These are phyloP conservation scores for Teleiodes luculella DNA, from an alignment of 2,888 invertebrate genomes.

Conservation along the genomic window DNA sequence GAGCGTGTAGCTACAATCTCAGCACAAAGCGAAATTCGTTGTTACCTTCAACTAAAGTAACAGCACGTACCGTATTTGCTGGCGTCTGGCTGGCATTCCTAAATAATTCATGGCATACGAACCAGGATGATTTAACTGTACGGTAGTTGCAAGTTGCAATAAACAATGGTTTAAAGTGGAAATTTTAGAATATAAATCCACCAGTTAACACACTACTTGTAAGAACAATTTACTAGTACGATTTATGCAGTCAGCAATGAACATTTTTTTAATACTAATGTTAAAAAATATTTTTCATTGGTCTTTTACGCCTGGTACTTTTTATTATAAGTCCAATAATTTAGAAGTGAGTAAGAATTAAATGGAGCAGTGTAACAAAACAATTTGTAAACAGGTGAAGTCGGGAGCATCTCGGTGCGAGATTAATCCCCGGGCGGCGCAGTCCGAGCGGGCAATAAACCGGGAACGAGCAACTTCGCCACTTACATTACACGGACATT, in stretches of 20 bases:
- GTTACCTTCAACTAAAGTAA: conserved; percentile 27
- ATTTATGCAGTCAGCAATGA: neutral
- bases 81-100: conserved; percentile 13
- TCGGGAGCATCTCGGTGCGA: conserved; percentile 41
- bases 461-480: conserved; percentile 69
- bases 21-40: conserved; percentile 50
- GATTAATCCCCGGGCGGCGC: conserved; percentile 59
- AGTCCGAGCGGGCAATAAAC: conserved; percentile 61
- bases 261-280: too few relatives aligned
- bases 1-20: conserved; percentile 48
- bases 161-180: conserved; percentile 15
- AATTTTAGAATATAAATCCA: conserved; percentile 3
- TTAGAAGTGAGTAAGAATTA: conserved; percentile 16
- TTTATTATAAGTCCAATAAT: neutral
- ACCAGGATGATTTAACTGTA: conserved; percentile 16
- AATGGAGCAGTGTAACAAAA: conserved; percentile 25
- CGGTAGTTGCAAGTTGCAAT: conserved; percentile 14
- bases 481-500: conserved; percentile 74
- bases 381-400: conserved; percentile 51
- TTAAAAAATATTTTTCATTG: too few relatives aligned
- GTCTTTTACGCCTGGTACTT: too few relatives aligned
- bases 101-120: conserved; percentile 17
- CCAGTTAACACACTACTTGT: conserved; percentile 11
- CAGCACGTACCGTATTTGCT: conserved; percentile 17
- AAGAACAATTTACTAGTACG: neutral